Conservation (phyloP, 2,113 vertebrate genomes). For the Isurus oxyrinchus region DNA sequence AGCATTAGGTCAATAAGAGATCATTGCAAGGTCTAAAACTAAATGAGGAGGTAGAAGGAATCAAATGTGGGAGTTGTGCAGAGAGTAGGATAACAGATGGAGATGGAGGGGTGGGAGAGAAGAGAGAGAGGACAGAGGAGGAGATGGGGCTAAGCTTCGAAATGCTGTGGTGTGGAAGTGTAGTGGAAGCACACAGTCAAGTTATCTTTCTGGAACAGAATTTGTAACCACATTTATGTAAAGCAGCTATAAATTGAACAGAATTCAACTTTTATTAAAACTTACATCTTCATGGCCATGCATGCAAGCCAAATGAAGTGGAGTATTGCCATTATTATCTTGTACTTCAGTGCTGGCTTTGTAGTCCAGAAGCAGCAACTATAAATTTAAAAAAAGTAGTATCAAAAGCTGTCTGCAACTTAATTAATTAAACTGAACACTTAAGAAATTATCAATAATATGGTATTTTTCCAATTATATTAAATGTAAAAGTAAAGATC, state of each 20-base stretch:
- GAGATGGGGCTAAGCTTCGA: background rate
- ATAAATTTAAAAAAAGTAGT: constrained; percentile 35
- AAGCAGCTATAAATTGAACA: background rate
- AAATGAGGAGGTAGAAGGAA: background rate
- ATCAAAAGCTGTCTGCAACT: background rate
- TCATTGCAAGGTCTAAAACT: background rate
- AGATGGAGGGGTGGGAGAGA: background rate
- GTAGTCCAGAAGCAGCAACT: constrained; percentile 91
- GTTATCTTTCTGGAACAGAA: background rate
- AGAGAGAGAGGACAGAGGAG: background rate
- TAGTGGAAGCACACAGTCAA: background rate
- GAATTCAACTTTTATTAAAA: constrained; percentile 34
- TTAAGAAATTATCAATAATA: background rate
- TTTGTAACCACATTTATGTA: background rate
- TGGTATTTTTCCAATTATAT: background rate
- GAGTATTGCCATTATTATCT: constrained; percentile 86
- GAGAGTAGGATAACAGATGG: background rate
- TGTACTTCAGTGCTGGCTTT: constrained; percentile 75
- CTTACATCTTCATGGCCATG: constrained; percentile 88
- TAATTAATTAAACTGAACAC: background rate
- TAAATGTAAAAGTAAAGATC: background rate
- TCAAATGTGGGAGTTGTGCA: background rate
- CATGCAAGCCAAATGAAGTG: constrained; percentile 88
- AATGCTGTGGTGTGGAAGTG: background rate
- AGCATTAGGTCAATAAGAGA: background rate